phyloP scores from a whole-genome alignment of 2,888 invertebrate genomes.

The Leucozona laternaria region DNA sequence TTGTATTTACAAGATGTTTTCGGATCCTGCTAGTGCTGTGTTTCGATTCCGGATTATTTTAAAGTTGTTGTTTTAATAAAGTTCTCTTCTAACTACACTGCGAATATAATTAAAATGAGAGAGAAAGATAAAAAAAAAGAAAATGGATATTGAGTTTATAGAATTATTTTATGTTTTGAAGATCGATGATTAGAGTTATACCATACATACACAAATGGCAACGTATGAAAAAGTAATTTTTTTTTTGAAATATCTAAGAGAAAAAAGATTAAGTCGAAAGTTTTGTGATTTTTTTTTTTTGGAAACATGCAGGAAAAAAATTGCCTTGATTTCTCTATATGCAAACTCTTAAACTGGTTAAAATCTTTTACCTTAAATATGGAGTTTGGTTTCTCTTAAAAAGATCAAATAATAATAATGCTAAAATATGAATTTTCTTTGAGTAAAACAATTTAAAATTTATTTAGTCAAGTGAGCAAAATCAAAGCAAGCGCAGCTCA shows the following conservation, averaged over 20 bases:
- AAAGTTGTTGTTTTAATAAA: conserved; percentile 70
- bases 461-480: background rate
- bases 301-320: background rate
- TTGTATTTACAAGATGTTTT: conserved; percentile 66
- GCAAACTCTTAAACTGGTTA: background rate
- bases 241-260: conserved; percentile 1
- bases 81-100: conserved; percentile 73
- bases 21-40: conserved; percentile 47
- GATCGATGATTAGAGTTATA: conserved; percentile 2
- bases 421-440: background rate
- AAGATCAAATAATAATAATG: background rate
- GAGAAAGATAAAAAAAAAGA: conserved; percentile 54
- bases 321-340: background rate
- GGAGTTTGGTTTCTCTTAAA: background rate
- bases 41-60: conserved; percentile 69
- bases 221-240: background rate
- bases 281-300: background rate
- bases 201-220: conserved; percentile 1
- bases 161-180: conserved; percentile 32
- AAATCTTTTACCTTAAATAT: background rate
- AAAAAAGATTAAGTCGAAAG: background rate
- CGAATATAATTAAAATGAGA: conserved; percentile 55
- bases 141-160: conserved; percentile 61
- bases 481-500: background rate
- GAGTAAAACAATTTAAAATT: background rate